phyloP scores from a whole-genome alignment of 2,113 vertebrate genomes.

The Nycticryphes semicollaris region DNA sequence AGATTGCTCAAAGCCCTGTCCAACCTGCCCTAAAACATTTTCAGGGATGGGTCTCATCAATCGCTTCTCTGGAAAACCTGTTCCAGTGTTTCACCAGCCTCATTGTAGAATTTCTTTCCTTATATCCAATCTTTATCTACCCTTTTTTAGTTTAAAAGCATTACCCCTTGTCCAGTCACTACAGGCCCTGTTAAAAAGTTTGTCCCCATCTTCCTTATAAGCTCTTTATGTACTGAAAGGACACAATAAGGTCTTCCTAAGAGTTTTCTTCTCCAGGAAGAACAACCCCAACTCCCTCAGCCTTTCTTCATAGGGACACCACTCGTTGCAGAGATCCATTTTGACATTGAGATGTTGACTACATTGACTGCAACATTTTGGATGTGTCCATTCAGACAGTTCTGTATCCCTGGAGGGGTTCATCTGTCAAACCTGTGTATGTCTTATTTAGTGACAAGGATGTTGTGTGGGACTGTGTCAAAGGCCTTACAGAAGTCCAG shows the following conservation, averaged over 20 bases:
- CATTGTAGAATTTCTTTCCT: neutral
- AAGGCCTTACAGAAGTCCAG: neutral
- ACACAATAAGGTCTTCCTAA: neutral
- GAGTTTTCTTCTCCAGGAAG: neutral
- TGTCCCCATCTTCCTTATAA: neutral
- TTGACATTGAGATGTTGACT: neutral
- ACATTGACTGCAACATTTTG: neutral
- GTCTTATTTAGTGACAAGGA: neutral
- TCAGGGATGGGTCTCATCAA: neutral
- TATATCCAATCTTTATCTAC: neutral
- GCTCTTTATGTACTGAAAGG: neutral
- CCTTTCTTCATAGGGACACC: neutral
- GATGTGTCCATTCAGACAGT: neutral
- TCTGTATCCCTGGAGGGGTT: neutral
- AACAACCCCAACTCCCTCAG: neutral
- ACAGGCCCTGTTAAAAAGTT: neutral
- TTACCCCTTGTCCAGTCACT: neutral
- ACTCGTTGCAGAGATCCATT: neutral
- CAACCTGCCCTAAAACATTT: neutral
- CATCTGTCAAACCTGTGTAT: neutral
- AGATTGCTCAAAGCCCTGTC: neutral
- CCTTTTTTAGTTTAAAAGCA: neutral
- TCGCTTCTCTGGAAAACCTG: neutral
- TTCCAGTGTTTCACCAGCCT: neutral
- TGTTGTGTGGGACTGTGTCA: neutral